Evolutionary conservation across 2,797 vertebrate genomes (phyloP), one percentile per base, ranked within the genome.

Genomic region (Phyllotis vaccarum): DNA sequence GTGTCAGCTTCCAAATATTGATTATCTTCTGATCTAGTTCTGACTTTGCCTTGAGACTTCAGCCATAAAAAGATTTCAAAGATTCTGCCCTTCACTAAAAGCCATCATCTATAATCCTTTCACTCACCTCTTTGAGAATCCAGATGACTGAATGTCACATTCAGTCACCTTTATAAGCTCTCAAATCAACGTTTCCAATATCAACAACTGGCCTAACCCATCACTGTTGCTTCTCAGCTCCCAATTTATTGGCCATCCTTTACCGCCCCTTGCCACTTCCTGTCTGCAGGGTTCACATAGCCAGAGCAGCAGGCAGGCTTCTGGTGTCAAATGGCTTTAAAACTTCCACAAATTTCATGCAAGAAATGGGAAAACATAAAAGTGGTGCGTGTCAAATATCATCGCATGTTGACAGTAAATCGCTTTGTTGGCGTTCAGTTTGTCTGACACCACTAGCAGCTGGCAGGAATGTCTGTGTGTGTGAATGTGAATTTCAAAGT

Each of bases 1-100:
- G 86, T 49, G 83, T 96, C 97, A 96, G 86, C 81, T 94, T 89
- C 62, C 82, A 34, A 78, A 93, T 97, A 97, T 97, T 97, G 97
- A 97, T 97, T 95, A 97, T 95, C 76, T 95, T 95, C 80, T 97
- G 96, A 97, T 98, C 97, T 96, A 97, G 92, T 97, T 97, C 97
- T 97, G 97, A 97, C 95, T 97, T 96, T 89, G 56, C 95, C 96
- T 97, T 97, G 97, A 97, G 96, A 97, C 95, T 96, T 97, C 93
- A 96, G 95, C 94, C 90, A 96, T 97, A 97, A 97, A 97, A 97
- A 97, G 96, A 98, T 97, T 98, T 97, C 97, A 97, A 96, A 96
- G 97, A 97, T 97, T 96, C 96, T 96, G 64, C 92, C 92, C 93
- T 91, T 96, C 94, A 82, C 96, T 96, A 97, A 97, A 96, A 97